phyloP scores from a whole-genome alignment of 2,888 invertebrate species.

The Trichogramma dendrolimi region DNA sequence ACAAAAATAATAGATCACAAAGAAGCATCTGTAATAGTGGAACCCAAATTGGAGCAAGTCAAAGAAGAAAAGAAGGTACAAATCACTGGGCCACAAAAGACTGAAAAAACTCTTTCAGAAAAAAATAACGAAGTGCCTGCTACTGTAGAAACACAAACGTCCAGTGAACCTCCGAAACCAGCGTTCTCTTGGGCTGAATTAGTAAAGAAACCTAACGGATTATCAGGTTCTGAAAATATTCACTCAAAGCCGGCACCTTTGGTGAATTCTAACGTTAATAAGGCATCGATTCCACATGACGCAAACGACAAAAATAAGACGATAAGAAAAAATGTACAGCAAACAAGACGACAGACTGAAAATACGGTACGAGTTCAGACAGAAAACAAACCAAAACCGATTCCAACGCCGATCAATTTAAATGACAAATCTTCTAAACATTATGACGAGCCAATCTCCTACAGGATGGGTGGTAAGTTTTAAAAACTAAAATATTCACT shows the following conservation, averaged over 20 bases:
- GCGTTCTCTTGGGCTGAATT: conserved; percentile 48
- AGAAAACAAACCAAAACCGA: no score
- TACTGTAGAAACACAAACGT: conserved; percentile 6
- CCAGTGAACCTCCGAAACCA: conserved; percentile 16
- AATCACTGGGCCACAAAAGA: background rate
- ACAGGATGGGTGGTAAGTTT: conserved; percentile 67
- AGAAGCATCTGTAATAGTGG: no score
- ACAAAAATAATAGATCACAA: conserved; percentile 14
- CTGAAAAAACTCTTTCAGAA: conserved; percentile 27
- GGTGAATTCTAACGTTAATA: conserved; percentile 33
- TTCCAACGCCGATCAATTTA: background rate
- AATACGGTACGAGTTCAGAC: conserved; percentile 23
- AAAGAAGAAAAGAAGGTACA: conserved; percentile 22
- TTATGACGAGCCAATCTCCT: conserved; percentile 65
- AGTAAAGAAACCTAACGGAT: conserved; percentile 40
- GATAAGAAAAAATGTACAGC: conserved; percentile 6
- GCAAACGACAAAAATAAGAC: conserved; percentile 27
- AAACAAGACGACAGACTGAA: conserved; percentile 20
- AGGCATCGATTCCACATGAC: background rate
- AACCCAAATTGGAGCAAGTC: no score
- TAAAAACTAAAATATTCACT: conserved; percentile 10
- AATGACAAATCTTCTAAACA: conserved; percentile 12
- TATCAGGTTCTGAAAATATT: conserved; percentile 11
- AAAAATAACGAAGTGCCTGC: conserved; percentile 27
- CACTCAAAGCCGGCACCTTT: conserved; percentile 41